Evolutionary conservation across 1,140 invertebrate species (phyloP), one percentile per base, ranked within the genome.

Genomic region (Chlorops oryzae): DNA sequence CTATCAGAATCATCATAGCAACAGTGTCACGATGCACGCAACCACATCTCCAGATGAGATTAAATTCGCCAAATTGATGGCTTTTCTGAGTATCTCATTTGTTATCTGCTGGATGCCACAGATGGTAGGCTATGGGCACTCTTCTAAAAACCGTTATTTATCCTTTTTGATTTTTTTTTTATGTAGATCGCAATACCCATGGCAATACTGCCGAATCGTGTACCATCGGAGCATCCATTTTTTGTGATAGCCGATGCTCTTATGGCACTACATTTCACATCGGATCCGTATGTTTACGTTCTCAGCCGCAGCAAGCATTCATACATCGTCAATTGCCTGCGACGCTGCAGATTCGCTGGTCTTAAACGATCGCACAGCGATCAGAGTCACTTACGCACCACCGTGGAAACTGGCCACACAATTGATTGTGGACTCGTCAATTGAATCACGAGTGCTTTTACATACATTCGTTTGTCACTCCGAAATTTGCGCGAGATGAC

Each of bases 101-200:
- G 83, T 91, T 40, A 74, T 87, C 2, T 91, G 87, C 62, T 92
- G 88, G 88, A 79, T 89, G 74, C 88, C 89, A 3, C 87, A 91
- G 72, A 84, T 91, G 85, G 88, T 90, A 65, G 79, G 76, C 38
- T n/a, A 2, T 5, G 13, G 5, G 12, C 15, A n/a, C 28, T 45
- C 9, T 15, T 6, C 15, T 44, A n/a, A n/a, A 44, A 44, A 44
- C 28, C 12, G 42, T 18, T 44, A 17, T 44, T 44, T 44, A 44
- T 38, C 22, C 5, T 24, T 23, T 38, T 37, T 6, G 37, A 12
- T 25, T 21, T 12, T 24, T 47, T 20, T 50, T 45, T 53, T 53
- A 68, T 70, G 4, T 59, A 88, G 86, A 78, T 86, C 34, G 80
- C 82, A n/a, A 85, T 87, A 42, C 80, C 83, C 5, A 56, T 86